Evolutionary conservation across 1,140 invertebrate species (phyloP).

Genomic region (Drosophila tristis): DNA sequence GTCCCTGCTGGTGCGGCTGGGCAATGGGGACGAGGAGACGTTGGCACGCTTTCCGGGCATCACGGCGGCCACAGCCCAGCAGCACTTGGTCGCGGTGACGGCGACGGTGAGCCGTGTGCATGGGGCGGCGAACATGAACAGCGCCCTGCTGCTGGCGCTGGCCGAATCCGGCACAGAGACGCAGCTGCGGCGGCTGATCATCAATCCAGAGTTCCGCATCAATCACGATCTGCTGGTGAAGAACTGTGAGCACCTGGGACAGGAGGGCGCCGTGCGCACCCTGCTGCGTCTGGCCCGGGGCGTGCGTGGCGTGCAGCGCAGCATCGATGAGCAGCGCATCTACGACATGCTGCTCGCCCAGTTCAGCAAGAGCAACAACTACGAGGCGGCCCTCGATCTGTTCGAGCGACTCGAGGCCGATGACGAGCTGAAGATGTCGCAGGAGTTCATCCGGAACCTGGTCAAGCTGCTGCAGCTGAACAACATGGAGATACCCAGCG

Average conservation of each 20-base stretch:
- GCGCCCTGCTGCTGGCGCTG: slow-evolving; percentile 81
- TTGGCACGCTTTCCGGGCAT: slow-evolving; percentile 37
- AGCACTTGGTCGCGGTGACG: slow-evolving; percentile 82
- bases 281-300: slow-evolving; percentile 78
- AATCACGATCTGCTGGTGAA: slow-evolving; percentile 72
- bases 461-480: slow-evolving; percentile 74
- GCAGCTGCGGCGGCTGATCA: slow-evolving; percentile 80
- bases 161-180: slow-evolving; percentile 84
- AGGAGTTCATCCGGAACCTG: slow-evolving; percentile 74
- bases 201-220: slow-evolving; percentile 79
- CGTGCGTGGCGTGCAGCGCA: slow-evolving; percentile 60
- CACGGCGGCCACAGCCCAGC: slow-evolving; percentile 40
- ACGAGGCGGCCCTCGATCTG: slow-evolving; percentile 76
- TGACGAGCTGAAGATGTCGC: slow-evolving; percentile 78
- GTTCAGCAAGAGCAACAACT: slow-evolving; percentile 84
- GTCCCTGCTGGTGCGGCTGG: slow-evolving; percentile 74
- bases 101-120: slow-evolving; percentile 71
- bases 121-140: slow-evolving; percentile 75
- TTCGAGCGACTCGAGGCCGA: slow-evolving; percentile 80
- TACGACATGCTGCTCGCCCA: slow-evolving; percentile 83
- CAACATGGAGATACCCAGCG: slow-evolving; percentile 73
- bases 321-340: slow-evolving; percentile 76
- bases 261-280: slow-evolving; percentile 74
- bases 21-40: slow-evolving; percentile 58
- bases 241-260: slow-evolving; percentile 76